Percentiles rank a stretch among this genome's conserved stretches.
These are phyloP conservation scores for Malacosoma neustria DNA, from an alignment of 2,888 invertebrate genomes.

Conservation along the genomic window DNA sequence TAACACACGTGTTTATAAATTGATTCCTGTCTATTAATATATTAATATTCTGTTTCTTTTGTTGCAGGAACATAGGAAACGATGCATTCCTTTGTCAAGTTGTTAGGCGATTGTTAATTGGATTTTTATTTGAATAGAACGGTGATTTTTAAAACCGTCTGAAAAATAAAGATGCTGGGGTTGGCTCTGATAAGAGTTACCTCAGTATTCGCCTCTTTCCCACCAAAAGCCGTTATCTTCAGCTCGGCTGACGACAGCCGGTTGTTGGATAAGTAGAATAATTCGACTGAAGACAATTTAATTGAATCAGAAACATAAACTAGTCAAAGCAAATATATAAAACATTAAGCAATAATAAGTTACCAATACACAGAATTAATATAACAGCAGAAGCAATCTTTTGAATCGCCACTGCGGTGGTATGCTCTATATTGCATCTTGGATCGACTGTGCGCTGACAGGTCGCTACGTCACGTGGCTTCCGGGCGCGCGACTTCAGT, in stretches of 20 bases:
- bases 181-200: conserved; percentile 57
- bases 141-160: conserved; percentile 35
- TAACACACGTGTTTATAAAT: conserved; percentile 23
- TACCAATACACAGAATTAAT: conserved; percentile 45
- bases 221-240: conserved; percentile 42
- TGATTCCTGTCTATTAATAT: conserved; percentile 31
- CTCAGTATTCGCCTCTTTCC: conserved; percentile 43
- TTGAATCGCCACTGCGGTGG: conserved; percentile 63
- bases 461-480: conserved; percentile 77
- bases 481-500: conserved; percentile 75
- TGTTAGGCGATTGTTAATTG: conserved; percentile 30
- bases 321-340: conserved; percentile 50
- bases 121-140: conserved; percentile 26
- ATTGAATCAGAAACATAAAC: conserved; percentile 30
- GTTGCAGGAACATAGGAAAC: conserved; percentile 66
- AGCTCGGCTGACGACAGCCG: conserved; percentile 69
- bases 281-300: conserved; percentile 14
- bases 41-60: conserved; percentile 44
- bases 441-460: conserved; percentile 75
- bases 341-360: conserved; percentile 48
- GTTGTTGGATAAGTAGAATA: conserved; percentile 67
- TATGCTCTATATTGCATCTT: conserved; percentile 72
- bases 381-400: conserved; percentile 30
- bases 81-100: conserved; percentile 26
- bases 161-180: conserved; percentile 69